These are phyloP conservation scores for Mesoligia furuncula DNA, from an alignment of 2,888 invertebrate species.

Conservation along the genomic window DNA sequence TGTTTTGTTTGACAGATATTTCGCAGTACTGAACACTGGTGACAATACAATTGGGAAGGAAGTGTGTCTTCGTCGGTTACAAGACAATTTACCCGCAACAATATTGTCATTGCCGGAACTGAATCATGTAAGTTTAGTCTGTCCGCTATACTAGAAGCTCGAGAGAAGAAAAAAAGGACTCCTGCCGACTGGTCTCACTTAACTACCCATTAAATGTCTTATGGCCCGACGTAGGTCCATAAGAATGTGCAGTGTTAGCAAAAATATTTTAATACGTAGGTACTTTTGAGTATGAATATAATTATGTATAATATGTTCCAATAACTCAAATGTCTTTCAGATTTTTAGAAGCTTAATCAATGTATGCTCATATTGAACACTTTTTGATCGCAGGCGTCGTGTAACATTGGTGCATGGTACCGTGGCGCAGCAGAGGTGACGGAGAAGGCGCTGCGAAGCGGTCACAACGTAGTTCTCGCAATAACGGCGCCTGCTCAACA, in stretches of 20 bases:
- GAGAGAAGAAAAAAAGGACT: not conserved
- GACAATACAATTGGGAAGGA: conserved; percentile 33
- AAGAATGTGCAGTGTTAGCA: not conserved
- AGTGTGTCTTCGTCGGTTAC: conserved; percentile 33
- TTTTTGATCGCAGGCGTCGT: conserved; percentile 20
- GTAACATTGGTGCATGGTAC: conserved; percentile 5
- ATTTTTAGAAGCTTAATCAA: not conserved
- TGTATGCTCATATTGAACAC: not conserved
- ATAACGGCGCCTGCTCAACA: not conserved
- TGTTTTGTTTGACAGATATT: conserved; percentile 36
- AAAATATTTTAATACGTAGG: not conserved
- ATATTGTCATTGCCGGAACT: conserved; percentile 48
- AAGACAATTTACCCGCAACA: conserved; percentile 39
- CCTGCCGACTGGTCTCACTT: not conserved
- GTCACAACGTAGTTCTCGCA: conserved; percentile 26
- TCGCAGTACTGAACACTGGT: conserved; percentile 44
- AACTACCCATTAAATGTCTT: not conserved
- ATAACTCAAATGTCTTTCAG: not conserved
- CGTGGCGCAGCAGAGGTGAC: conserved; percentile 40
- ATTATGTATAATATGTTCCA: not conserved
- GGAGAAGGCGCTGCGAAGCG: conserved; percentile 40
- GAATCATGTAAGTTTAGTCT: conserved; percentile 40
- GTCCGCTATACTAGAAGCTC: not conserved
- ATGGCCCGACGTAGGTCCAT: not conserved
- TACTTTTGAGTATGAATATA: not conserved